Evolutionary conservation across 2,113 vertebrate species (phyloP), one percentile per base, ranked within the genome.

Genomic region (Catharus minimus): DNA sequence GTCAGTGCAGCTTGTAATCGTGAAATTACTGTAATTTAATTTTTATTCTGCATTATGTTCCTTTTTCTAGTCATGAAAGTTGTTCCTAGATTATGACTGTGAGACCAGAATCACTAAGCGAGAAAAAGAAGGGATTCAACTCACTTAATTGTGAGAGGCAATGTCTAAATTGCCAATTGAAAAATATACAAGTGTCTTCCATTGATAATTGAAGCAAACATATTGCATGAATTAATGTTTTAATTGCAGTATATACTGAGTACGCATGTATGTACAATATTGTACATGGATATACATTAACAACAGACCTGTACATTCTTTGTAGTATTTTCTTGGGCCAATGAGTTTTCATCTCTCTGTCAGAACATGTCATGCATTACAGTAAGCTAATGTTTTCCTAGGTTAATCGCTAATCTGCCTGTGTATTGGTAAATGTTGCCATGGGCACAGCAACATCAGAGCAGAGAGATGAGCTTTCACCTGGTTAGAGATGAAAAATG

Each of bases 401-500:
- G 68, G 65, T 91, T 91, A 93, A 80, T 92, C 66, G 12, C 81
- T 79, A 36, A 86, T 79, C 65, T 91, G 58, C 53, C 39, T 62
- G 3, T 79, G 66, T 58, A 47, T 78, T 20, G 28, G 84, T 87
- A 93, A 93, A 92, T 79, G 90, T 95, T 95, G 95, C 89, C 83
- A 90, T 94, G 90, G 95, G 86, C 90, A 92, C 90, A 87, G 83
- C 67, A 79, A 56, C 20, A 79, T 88, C 77, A 87, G 81, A 93
- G 60, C 55, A 62, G n/a, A 74, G 76, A 86, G 80, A 94, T 84
- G 92, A 90, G 88, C 38, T 92, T 77, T 77, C 1, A 28, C 62
- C 74, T 94, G 55, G 52, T 58, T 92, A 62, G 85, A 95, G 67
- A 82, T 90, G 82, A 86, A 93, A 96, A 93, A 81, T 82, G 76